Evolutionary conservation across 1,140 invertebrate genomes (phyloP).

Genomic region (Camponotus floridanus): DNA sequence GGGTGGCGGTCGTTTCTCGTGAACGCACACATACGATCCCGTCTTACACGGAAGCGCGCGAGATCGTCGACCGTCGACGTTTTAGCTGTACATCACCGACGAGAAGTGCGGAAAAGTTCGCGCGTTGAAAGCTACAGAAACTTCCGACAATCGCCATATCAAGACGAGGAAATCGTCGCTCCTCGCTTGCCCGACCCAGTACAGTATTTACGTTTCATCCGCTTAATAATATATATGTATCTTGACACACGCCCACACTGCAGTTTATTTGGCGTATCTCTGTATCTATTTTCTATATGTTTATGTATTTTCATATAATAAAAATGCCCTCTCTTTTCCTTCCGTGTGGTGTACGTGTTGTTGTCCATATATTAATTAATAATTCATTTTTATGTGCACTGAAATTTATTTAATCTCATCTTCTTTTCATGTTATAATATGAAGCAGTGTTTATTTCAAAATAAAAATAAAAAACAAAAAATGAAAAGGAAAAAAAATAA

Average conservation of each 20-base stretch:
- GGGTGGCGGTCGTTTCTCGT: conserved; percentile 12
- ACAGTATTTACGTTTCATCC: background rate
- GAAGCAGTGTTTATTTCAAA: too few species aligned
- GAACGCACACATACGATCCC: conserved; percentile 21
- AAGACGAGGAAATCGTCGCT: conserved; percentile 4
- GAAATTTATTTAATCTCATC: background rate
- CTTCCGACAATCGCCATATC: conserved; percentile 34
- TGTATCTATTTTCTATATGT: too few species aligned
- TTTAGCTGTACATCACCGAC: conserved; percentile 44
- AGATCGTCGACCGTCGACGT: conserved; percentile 44
- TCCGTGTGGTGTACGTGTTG: too few species aligned
- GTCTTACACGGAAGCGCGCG: conserved; percentile 27
- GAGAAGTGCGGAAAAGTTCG: conserved; percentile 43
- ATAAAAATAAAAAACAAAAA: too few species aligned
- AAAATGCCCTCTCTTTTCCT: background rate
- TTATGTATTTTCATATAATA: background rate
- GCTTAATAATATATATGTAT: conserved; percentile 20
- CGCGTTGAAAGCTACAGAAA: conserved; percentile 30
- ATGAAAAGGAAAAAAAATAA: too few species aligned
- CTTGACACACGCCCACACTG: background rate
- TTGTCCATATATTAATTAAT: conserved; percentile 5
- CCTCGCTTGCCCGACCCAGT: background rate
- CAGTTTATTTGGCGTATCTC: too few species aligned
- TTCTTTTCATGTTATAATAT: background rate
- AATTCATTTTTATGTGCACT: background rate